phyloP scores from a whole-genome alignment of 1,140 invertebrate species.

The Diorhabda sublineata region DNA sequence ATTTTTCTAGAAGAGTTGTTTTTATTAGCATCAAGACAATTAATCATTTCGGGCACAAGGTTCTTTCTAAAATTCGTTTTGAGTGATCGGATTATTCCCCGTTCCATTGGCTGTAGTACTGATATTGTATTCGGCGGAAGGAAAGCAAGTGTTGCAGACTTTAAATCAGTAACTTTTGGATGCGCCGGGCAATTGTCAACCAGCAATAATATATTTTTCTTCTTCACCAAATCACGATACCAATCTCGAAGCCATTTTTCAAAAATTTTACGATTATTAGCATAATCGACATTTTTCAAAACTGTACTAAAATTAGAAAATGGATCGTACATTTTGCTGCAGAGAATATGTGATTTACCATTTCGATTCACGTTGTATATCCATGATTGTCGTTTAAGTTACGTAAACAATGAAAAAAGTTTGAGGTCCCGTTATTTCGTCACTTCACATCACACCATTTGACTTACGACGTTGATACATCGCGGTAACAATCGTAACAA shows the following conservation, averaged over 20 bases:
- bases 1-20: constrained; percentile 32
- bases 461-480: too few relatives aligned
- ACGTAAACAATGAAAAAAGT: too few relatives aligned
- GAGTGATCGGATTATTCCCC: constrained; percentile 30
- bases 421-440: too few relatives aligned
- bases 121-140: constrained; percentile 23
- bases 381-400: too few relatives aligned
- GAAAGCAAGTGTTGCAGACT: constrained; percentile 22
- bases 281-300: constrained; percentile 35
- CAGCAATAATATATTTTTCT: constrained; percentile 25
- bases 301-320: too few relatives aligned
- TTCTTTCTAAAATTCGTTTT: constrained; percentile 38
- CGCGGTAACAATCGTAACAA: too few relatives aligned
- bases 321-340: too few relatives aligned
- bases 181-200: constrained; percentile 32
- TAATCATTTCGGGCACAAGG: constrained; percentile 18
- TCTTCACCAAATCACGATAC: constrained; percentile 17
- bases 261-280: constrained; percentile 44
- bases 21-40: background rate
- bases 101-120: constrained; percentile 26
- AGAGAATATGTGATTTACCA: too few relatives aligned
- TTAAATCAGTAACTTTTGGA: constrained; percentile 25
- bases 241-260: constrained; percentile 18
- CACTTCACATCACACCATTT: too few relatives aligned
- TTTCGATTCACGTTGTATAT: too few relatives aligned